Evolutionary conservation across 2,888 invertebrate genomes (phyloP), one percentile per base, ranked within the genome.

Genomic region (Drosophila koepferae): DNA sequence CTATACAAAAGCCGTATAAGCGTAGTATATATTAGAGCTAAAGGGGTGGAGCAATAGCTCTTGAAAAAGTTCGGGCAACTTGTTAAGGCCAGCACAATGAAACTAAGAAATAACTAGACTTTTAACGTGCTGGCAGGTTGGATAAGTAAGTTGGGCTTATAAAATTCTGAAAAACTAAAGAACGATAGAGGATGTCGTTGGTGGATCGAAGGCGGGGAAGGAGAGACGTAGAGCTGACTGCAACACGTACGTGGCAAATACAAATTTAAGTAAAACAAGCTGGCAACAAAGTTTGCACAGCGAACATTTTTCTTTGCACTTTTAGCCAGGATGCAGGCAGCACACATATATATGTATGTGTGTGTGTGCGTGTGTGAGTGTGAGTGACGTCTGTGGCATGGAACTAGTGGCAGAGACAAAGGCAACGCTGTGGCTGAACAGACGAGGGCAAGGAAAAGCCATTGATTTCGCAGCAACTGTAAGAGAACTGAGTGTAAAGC

Each of bases 191-290:
- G n/a, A 3, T 2, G 8, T 8, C n/a, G n/a, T n/a, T n/a, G n/a
- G n/a, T n/a, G n/a, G n/a, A n/a, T n/a, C n/a, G n/a, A n/a, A n/a
- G n/a, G n/a, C n/a, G n/a, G n/a, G n/a, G 1, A 7, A 2, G 16
- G 6, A 40, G 38, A 16, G 40, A 4, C 14, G 38, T 2, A 14
- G 38, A 38, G 16, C n/a, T 31, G 49, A 12, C 40, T 60, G 54
- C 66, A 48, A 48, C 63, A 74, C 59, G 65, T 72, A 72, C 41
- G 70, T 55, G 54, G 65, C 82, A 79, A 85, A 85, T 69, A 85
- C 67, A 85, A 80, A 78, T 85, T 85, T 80, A 74, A 80, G 88
- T 77, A 78, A 85, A 85, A 90, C 86, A 80, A 89, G 73, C 78
- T 71, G 74, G 66, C 67, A 90, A 82, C 88, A 87, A 90, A 85